A percentile compares a stretch with the other conserved stretches of the same genome.
Conservation (phyloP, 2,888 invertebrate species). For the Drosophila anceps region DNA sequence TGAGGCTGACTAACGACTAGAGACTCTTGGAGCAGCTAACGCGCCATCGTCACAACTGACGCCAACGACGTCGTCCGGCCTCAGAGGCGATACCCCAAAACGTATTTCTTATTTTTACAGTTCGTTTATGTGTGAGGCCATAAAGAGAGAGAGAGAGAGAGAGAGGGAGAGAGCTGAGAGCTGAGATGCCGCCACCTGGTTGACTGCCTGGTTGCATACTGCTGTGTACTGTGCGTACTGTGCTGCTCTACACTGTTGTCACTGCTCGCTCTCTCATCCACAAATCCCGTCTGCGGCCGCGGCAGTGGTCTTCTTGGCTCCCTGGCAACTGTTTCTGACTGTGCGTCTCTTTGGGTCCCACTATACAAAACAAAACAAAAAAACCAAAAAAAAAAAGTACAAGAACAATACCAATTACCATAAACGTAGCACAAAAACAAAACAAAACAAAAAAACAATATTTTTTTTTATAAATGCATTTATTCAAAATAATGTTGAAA, state of each 20-base stretch:
- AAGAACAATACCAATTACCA: slow-evolving; percentile 12
- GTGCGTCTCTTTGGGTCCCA: slow-evolving; percentile 37
- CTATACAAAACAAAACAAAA: background rate
- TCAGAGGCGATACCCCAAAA: slow-evolving; percentile 68
- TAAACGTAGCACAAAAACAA: slow-evolving; percentile 26
- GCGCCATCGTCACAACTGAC: slow-evolving; percentile 36
- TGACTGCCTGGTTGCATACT: slow-evolving; percentile 56
- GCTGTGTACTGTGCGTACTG: slow-evolving; percentile 42
- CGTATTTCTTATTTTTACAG: slow-evolving; percentile 82
- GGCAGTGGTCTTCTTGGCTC: slow-evolving; percentile 45
- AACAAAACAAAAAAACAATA: slow-evolving; percentile 24
- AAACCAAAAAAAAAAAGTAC: background rate
- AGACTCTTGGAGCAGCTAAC: slow-evolving; percentile 58
- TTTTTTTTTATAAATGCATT: slow-evolving; percentile 19
- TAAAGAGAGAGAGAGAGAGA: slow-evolving; percentile 45
- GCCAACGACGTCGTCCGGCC: slow-evolving; percentile 41
- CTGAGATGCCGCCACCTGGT: slow-evolving; percentile 60
- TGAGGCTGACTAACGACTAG: slow-evolving; percentile 50
- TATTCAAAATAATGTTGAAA: slow-evolving; percentile 32
- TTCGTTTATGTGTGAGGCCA: slow-evolving; percentile 64
- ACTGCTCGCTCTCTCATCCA: slow-evolving; percentile 49
- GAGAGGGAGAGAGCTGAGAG: slow-evolving; percentile 61
- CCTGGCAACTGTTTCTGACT: slow-evolving; percentile 48
- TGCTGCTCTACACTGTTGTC: slow-evolving; percentile 41
- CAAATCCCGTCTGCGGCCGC: slow-evolving; percentile 53